These are phyloP conservation scores for Drosophila borborema DNA, from an alignment of 2,888 invertebrate genomes.

Conservation along the genomic window DNA sequence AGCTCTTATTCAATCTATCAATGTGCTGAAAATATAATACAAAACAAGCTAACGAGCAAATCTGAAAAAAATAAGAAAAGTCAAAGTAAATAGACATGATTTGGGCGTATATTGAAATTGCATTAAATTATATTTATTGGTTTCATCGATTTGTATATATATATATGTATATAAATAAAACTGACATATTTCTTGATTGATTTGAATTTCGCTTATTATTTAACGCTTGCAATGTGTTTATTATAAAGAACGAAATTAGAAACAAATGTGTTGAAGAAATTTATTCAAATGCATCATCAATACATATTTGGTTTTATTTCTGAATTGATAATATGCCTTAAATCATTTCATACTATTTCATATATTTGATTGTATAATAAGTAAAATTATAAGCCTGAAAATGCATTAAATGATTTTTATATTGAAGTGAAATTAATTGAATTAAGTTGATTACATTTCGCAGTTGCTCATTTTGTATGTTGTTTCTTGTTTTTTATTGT, in stretches of 20 bases:
- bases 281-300: constrained; percentile 41
- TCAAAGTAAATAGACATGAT: not conserved
- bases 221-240: constrained; percentile 38
- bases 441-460: constrained; percentile 19
- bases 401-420: not conserved
- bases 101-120: constrained; percentile 52
- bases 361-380: not conserved
- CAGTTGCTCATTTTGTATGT: constrained; percentile 11
- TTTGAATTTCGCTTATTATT: constrained; percentile 23
- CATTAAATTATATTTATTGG: constrained; percentile 79
- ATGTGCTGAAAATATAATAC: not conserved
- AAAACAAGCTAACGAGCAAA: not conserved
- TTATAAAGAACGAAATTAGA: constrained; percentile 8
- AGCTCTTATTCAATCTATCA: not conserved
- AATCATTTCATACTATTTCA: constrained; percentile 36
- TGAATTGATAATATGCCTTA: constrained; percentile 32
- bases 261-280: constrained; percentile 40
- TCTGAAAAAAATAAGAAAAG: not conserved
- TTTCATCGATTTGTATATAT: constrained; percentile 60
- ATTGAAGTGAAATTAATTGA: constrained; percentile 11
- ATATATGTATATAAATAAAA: constrained; percentile 52
- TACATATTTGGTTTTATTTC: constrained; percentile 38
- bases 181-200: constrained; percentile 42
- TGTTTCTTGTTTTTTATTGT: not conserved
- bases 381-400: constrained; percentile 5